Evolutionary conservation across 2,797 vertebrate genomes (phyloP).

Genomic region (Chloroceryle inda): DNA sequence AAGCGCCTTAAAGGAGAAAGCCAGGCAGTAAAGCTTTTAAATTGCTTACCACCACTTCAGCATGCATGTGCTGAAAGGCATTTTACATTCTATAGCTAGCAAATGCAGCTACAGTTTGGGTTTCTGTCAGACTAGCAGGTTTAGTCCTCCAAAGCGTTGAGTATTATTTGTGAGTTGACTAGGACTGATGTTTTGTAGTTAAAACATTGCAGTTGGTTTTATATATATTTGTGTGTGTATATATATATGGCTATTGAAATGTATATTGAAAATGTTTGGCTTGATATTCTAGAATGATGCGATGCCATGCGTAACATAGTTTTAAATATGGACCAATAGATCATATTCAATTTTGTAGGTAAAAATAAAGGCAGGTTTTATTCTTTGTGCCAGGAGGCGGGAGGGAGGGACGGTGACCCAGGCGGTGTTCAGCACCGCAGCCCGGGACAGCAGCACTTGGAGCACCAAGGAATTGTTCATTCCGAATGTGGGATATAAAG

Average conservation of each 20-base stretch:
- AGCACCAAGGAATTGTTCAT: rapidly evolving
- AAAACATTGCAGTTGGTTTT: not conserved
- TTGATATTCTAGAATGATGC: not conserved
- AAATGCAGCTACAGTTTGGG: not conserved
- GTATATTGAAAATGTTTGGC: not conserved
- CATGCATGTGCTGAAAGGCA: not conserved
- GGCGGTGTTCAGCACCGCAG: constrained; percentile 85
- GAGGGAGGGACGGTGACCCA: rapidly evolving
- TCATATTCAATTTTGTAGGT: not conserved
- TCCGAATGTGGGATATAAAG: rapidly evolving
- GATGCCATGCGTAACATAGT: not conserved
- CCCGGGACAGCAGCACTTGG: constrained; percentile 84
- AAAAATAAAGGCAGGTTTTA: not conserved
- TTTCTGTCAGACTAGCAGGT: not conserved
- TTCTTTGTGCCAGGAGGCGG: not conserved
- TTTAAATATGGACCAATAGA: not conserved
- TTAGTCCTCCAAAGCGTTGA: not conserved
- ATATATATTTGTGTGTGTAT: not conserved
- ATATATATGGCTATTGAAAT: not conserved
- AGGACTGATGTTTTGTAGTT: not conserved
- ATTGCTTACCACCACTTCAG: not conserved
- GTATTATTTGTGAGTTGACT: not conserved
- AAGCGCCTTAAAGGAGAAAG: not conserved
- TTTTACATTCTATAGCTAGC: not conserved
- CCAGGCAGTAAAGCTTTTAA: not conserved